Evolutionary conservation across 2,888 invertebrate genomes (phyloP), one percentile per base, ranked within the genome.

Genomic region (Cenopis cana): DNA sequence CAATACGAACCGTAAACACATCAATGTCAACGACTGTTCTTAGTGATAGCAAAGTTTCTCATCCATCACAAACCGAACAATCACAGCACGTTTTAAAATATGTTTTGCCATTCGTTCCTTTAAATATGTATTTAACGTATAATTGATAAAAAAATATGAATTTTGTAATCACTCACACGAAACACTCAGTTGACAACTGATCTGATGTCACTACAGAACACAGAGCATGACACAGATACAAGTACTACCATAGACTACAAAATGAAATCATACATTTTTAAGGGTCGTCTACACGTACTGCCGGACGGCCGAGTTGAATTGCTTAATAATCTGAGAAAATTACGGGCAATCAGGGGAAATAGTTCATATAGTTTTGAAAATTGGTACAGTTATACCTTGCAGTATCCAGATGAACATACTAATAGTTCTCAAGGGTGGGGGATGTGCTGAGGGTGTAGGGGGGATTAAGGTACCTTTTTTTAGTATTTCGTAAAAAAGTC

Each of bases 1-100:
- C 78, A 77, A 78, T 82, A 89, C 87, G 84, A 82, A 89, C 89
- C 88, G 86, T 89, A 88, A 89, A 89, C 85, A 89, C 89, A 88
- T 87, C 78, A 88, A 89, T 83, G 85, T 79, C 82, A 82, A 79
- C 74, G 84, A 84, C 76, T 55, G 74, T 68, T 68, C 54, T 69
- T 61, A 65, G 33, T 62, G 29, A 60, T 52, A 73, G 57, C 66
- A 18, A 54, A 49, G 38, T 49, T 38, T 17, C 29, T 59, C 46
- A 72, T 54, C 59, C 61, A 73, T 64, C 64, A 69, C 65, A 50
- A 60, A 49, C 55, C 41, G 17, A 61, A 65, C 24, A 38, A 38
- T 55, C 66, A 77, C 78, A 79, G 75, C 73, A 78, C 76, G 46
- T 38, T 67, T 38, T 61, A 17, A 61, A 66, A 61, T 55, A 60